Base-by-base conservation (phyloP, 1,140 invertebrate species). In the Idris sp. region DNA sequence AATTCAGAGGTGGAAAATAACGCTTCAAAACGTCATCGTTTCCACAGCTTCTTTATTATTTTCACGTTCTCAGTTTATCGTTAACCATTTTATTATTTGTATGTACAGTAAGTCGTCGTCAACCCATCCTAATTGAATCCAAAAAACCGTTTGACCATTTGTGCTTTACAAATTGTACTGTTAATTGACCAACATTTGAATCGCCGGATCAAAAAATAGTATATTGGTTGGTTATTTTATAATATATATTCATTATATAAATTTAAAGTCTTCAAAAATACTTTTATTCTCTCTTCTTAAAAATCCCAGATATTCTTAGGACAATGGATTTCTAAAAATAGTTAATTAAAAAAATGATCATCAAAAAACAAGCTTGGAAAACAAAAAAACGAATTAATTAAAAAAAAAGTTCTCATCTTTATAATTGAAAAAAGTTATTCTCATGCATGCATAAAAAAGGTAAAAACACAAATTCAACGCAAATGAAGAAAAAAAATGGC, bases 11-110 rank as follows among this genome's bases (percentile, higher is more conserved):
- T 64, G 61, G 54, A 68, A 46, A 68, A 56, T 56, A 61, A 69
- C 64, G 64, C 22, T n/a, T 28, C 10, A 25, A 58, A n/a, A 67
- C 48, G 53, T 59, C 36, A 76, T 79, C 40, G 74, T 81, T 84
- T 84, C 79, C 79, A 83, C 76, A 83, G 74, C 62, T 84, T 78
- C 77, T 85, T 85, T 84, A 85, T 81, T 84, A 31, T 65, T 85
- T 28, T 72, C 76, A 77, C 74, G 80, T 81, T 84, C 78, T n/a
- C n/a, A n/a, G 82, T 78, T 83, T 64, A 62, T 82, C 76, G 78
- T 79, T n/a, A 81, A 79, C 59, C 76, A 80, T 77, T 77, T n/a
- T 76, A 79, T 81, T 31, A 65, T 56, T 80, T 71, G 72, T 84
- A 84, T 84, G 74, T 84, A 85, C 81, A 86, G 78, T 83, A 80